phyloP scores from a whole-genome alignment of 2,888 invertebrate genomes.

The Cheilosia vulpina region DNA sequence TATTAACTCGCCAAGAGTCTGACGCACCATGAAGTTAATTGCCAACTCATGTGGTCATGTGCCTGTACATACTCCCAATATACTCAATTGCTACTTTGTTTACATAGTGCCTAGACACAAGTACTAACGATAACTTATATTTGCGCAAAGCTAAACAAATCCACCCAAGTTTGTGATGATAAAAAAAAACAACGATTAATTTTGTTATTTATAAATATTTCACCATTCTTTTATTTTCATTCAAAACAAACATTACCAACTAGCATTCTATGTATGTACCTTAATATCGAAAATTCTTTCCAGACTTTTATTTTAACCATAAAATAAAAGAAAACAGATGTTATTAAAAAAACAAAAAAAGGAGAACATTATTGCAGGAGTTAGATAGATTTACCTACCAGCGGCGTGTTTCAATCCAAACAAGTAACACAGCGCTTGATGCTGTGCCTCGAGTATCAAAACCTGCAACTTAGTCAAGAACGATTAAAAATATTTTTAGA shows the following conservation, averaged over 20 bases:
- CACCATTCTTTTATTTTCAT: constrained; percentile 31
- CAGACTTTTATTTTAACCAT: constrained; percentile 48
- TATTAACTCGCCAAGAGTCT: too few species aligned
- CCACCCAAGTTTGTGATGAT: background rate
- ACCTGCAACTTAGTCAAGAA: constrained; percentile 74
- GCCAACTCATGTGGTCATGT: too few species aligned
- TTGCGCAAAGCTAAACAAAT: background rate
- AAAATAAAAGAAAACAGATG: constrained; percentile 45
- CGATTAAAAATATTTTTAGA: constrained; percentile 61
- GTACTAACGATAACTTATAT: background rate
- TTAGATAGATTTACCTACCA: constrained; percentile 73
- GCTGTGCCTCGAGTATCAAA: constrained; percentile 52
- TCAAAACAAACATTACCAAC: constrained; percentile 47
- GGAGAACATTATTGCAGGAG: constrained; percentile 60
- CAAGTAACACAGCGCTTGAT: constrained; percentile 68
- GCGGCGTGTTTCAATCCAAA: constrained; percentile 59
- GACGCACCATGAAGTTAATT: too few species aligned
- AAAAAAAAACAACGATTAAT: background rate
- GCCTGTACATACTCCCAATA: too few species aligned
- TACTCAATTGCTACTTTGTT: too few species aligned
- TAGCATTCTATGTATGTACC: constrained; percentile 45
- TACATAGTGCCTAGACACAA: too few species aligned
- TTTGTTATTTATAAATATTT: constrained; percentile 34
- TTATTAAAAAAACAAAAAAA: constrained; percentile 24
- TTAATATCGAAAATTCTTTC: constrained; percentile 72